These are phyloP conservation scores for Onthophagus taurus DNA, from an alignment of 1,140 invertebrate genomes.

Conservation along the genomic window DNA sequence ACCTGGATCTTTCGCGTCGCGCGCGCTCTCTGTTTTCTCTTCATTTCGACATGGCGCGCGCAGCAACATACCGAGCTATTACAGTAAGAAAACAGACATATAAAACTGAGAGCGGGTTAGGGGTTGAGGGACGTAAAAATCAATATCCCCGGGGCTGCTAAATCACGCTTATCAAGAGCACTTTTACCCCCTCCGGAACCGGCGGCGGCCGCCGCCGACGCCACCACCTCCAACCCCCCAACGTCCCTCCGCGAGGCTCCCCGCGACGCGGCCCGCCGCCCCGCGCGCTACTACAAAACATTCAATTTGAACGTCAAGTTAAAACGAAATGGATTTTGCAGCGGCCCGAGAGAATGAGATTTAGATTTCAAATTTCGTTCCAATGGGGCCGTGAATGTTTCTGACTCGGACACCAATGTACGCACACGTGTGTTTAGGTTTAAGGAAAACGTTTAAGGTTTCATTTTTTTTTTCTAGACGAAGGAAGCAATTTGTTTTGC, in stretches of 20 bases:
- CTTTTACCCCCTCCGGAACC: slow-evolving; percentile 43
- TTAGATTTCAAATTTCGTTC: slow-evolving; percentile 35
- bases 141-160: slow-evolving; percentile 62
- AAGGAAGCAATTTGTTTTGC: no score
- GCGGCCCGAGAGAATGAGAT: slow-evolving; percentile 45
- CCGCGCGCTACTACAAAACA: slow-evolving; percentile 38
- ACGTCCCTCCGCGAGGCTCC: slow-evolving; percentile 11
- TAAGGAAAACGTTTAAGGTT: not conserved
- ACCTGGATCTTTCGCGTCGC: slow-evolving; percentile 32
- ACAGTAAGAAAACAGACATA: slow-evolving; percentile 43
- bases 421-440: not conserved
- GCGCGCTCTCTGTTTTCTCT: slow-evolving; percentile 29
- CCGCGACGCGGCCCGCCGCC: slow-evolving; percentile 31
- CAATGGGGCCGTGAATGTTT: slow-evolving; percentile 32
- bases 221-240: slow-evolving; percentile 36
- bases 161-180: slow-evolving; percentile 63
- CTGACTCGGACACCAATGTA: not conserved
- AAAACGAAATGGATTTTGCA: slow-evolving; percentile 41
- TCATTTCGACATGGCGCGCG: slow-evolving; percentile 30
- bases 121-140: slow-evolving; percentile 47
- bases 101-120: slow-evolving; percentile 42
- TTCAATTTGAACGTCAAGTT: slow-evolving; percentile 39
- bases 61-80: slow-evolving; percentile 37
- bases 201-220: slow-evolving; percentile 18
- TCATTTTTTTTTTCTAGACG: no score